Percentiles rank a stretch among this genome's conserved stretches.
Evolutionary conservation across 2,888 invertebrate genomes (phyloP).

Genomic region (Pseudococcus viburni): DNA sequence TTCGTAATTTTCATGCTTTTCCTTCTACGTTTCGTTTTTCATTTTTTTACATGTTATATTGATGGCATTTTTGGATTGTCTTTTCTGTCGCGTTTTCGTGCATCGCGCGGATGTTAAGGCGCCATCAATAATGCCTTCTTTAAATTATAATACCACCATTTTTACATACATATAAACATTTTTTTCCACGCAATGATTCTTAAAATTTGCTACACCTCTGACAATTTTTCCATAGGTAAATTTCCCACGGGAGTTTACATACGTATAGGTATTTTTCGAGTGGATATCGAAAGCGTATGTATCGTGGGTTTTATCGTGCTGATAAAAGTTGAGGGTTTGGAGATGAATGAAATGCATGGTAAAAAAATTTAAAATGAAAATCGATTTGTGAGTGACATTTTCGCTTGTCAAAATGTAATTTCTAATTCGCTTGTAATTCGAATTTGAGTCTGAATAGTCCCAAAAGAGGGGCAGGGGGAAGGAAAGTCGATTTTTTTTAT

Average conservation of each 20-base stretch:
- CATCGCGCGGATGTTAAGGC: conserved; percentile 62
- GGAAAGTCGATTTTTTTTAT: too few relatives aligned
- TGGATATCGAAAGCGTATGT: neutral
- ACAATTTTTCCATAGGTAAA: conserved; percentile 41
- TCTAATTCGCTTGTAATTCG: neutral
- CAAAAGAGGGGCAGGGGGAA: too few relatives aligned
- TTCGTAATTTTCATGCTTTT: conserved; percentile 42
- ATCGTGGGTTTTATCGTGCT: neutral
- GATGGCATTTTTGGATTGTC: conserved; percentile 62
- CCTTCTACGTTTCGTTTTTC: conserved; percentile 36
- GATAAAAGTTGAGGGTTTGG: neutral
- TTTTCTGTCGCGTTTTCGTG: conserved; percentile 62
- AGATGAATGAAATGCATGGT: neutral
- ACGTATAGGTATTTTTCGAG: neutral
- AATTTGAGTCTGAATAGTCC: neutral
- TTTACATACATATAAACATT: conserved; percentile 47
- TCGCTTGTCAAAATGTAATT: neutral
- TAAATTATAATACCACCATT: conserved; percentile 63
- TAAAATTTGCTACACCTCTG: conserved; percentile 34
- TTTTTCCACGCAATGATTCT: conserved; percentile 52
- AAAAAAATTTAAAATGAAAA: neutral
- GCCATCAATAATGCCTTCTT: conserved; percentile 63
- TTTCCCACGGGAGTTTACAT: conserved; percentile 19
- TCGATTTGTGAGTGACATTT: neutral
- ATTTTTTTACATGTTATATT: conserved; percentile 46